Evolutionary conservation across 2,888 invertebrate genomes (phyloP).

Genomic region (Abrostola triplasia): DNA sequence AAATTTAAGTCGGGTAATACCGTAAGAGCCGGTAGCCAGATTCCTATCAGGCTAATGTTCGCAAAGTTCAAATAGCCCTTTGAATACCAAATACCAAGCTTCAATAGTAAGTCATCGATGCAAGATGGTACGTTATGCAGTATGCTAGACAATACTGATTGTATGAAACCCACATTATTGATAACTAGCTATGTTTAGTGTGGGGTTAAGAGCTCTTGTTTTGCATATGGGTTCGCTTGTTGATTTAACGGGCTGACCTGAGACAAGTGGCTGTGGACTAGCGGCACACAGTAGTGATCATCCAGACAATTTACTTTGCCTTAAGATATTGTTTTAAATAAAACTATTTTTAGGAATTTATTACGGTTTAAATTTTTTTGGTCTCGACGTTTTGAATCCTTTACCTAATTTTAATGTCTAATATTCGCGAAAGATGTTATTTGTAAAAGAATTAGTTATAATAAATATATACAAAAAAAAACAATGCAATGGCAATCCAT

Average conservation of each 20-base stretch:
- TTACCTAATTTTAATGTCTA: too few relatives aligned
- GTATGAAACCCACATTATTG: slow-evolving; percentile 62
- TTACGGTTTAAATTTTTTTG: too few relatives aligned
- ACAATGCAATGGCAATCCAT: too few relatives aligned
- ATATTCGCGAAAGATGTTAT: too few relatives aligned
- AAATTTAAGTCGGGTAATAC: slow-evolving; percentile 26
- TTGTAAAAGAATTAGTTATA: too few relatives aligned
- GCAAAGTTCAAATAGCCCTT: slow-evolving; percentile 58
- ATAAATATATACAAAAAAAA: too few relatives aligned
- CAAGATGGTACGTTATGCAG: slow-evolving; percentile 36
- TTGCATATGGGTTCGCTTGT: slow-evolving; percentile 28
- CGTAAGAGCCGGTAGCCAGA: slow-evolving; percentile 36
- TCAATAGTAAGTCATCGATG: slow-evolving; percentile 56
- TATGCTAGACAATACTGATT: slow-evolving; percentile 66
- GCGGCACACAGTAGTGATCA: too few relatives aligned
- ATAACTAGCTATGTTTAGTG: slow-evolving; percentile 1
- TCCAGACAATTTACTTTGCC: too few relatives aligned
- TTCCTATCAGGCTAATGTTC: slow-evolving; percentile 31
- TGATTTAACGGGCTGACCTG: not conserved
- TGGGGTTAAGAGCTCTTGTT: slow-evolving; percentile 8
- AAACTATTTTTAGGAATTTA: too few relatives aligned
- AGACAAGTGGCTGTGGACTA: too few relatives aligned
- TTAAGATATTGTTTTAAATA: too few relatives aligned
- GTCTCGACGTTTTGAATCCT: too few relatives aligned
- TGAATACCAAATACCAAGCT: slow-evolving; percentile 61